Evolutionary conservation across 2,113 vertebrate genomes (phyloP), one percentile per base, ranked within the genome.

Genomic region (Sisor rabdophorus): DNA sequence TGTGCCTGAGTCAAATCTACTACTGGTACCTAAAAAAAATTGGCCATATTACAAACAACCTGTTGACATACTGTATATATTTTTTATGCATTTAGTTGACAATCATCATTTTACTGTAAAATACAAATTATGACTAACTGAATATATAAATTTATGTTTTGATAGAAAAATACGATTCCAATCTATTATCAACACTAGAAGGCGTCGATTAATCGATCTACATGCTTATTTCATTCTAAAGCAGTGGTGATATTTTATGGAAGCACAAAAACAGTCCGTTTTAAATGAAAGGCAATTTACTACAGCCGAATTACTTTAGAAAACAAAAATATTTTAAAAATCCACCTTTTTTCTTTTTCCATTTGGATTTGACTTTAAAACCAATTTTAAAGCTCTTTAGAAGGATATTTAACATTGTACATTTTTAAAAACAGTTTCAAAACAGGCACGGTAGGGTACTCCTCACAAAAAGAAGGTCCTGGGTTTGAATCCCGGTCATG

Each of bases 1-100:
- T 28, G 28, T 64, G 53, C 32, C 73, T n/a, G 40, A 71, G 52
- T 69, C 59, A 76, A 80, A 80, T 59, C 20, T 32, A 12, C 17
- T 59, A 17, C 2, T 26, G 44, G 12, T 19, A 56, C n/a, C n/a
- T n/a, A n/a, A n/a, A n/a, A n/a, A n/a, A n/a, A n/a, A n/a, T n/a
- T n/a, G n/a, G n/a, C n/a, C 19, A 63, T 17, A 50, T 30, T 28
- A 48, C 58, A 52, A 73, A 28, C 36, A 15, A 55, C 2, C 26
- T 56, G 20, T 55, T 55, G 19, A 16, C 20, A 56, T 48, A 2
- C 47, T 48, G 36, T 73, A 60, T 30, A 13, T 48, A 48, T 60
- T 8, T 22, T 47, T 13, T 20, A 47, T 47, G 71, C 36, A 32
- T 19, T 73, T 59, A 54, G 13, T 52, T 3, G 17, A 56, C 52